A percentile compares a stretch with the other conserved stretches of the same genome.
Evolutionary conservation across 2,797 vertebrate genomes (phyloP).

Genomic region (Leuciscus waleckii): DNA sequence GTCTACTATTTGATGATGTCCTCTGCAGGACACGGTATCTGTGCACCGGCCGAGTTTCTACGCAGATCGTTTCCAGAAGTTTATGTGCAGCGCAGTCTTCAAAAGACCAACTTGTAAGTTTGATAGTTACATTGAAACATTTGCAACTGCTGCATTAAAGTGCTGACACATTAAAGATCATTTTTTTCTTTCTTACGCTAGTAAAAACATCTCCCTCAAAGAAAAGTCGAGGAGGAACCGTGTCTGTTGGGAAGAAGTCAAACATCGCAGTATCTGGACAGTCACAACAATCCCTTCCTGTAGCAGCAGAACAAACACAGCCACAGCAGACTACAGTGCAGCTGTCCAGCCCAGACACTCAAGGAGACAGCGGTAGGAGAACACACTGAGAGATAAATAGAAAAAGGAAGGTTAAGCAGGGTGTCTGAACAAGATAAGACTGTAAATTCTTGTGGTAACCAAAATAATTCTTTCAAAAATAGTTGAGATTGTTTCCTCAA

Average conservation of each 20-base stretch:
- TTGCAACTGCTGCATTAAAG: neutral
- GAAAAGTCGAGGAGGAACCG: conserved; percentile 82
- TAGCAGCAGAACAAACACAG: conserved; percentile 53
- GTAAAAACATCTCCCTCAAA: conserved; percentile 90
- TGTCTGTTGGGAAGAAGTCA: conserved; percentile 74
- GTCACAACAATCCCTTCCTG: conserved; percentile 61
- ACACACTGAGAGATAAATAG: neutral
- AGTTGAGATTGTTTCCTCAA: neutral
- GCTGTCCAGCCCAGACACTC: conserved; percentile 64
- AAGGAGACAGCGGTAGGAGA: conserved; percentile 69
- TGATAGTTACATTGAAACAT: neutral
- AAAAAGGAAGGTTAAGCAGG: neutral
- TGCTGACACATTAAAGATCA: neutral
- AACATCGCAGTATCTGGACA: conserved; percentile 60
- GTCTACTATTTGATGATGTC: neutral
- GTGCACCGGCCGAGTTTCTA: conserved; percentile 95
- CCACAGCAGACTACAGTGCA: conserved; percentile 71
- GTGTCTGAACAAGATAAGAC: neutral
- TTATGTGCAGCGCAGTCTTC: conserved; percentile 92
- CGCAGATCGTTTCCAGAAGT: conserved; percentile 91
- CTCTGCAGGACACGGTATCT: conserved; percentile 88
- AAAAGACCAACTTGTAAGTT: conserved; percentile 84
- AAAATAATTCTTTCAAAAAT: neutral
- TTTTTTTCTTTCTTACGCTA: conserved; percentile 55
- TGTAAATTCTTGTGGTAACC: neutral